Conservation (phyloP, 2,113 vertebrate species). For the Caracal caracal region DNA sequence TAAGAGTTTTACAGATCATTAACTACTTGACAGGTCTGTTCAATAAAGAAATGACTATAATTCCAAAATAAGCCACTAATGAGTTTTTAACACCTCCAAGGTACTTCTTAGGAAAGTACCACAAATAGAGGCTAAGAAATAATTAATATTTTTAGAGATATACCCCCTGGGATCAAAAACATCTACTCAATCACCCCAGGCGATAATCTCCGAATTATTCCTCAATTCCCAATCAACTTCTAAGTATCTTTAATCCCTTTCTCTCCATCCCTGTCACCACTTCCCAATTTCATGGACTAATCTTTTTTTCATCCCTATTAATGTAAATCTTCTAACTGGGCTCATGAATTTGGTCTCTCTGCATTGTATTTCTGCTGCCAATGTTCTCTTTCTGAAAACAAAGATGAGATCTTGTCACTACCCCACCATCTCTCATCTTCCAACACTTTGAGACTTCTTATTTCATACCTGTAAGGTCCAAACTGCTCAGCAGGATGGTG, state of each 20-base stretch:
- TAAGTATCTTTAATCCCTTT: constrained; percentile 30
- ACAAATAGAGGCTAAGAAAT: constrained; percentile 40
- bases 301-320: neutral
- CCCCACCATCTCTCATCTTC: neutral
- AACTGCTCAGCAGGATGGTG: neutral
- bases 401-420: neutral
- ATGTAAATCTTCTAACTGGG: neutral
- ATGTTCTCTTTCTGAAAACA: neutral
- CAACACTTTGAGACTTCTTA: neutral
- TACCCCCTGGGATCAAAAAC: neutral
- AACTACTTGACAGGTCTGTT: constrained; percentile 56
- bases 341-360: neutral
- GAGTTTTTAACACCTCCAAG: constrained; percentile 23
- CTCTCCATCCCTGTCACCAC: neutral
- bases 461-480: neutral
- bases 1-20: constrained; percentile 68
- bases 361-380: neutral
- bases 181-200: neutral
- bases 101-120: neutral
- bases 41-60: constrained; percentile 46
- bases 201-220: constrained; percentile 43
- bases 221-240: neutral
- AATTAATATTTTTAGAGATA: constrained; percentile 44
- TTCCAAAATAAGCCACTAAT: constrained; percentile 59
- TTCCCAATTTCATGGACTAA: neutral